A percentile compares a stretch with the other conserved stretches of the same genome.
phyloP scores from a whole-genome alignment of 1,140 invertebrate genomes.

The Drosophila jambulina region DNA sequence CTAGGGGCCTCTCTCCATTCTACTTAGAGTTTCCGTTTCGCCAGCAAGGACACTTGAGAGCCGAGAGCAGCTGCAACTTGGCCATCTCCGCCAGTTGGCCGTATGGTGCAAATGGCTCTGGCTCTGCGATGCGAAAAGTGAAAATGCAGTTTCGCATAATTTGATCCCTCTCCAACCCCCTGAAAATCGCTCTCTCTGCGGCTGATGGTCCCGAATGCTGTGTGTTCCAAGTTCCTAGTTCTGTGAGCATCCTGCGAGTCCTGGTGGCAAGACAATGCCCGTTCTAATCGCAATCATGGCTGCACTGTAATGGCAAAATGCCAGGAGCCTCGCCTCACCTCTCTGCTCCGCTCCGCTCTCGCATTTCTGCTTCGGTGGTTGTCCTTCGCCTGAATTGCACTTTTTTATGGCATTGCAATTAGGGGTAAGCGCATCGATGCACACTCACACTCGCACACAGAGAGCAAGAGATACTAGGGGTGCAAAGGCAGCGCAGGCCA shows the following conservation, averaged over 20 bases:
- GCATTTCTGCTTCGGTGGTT: slow-evolving; percentile 47
- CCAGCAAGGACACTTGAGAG: slow-evolving; percentile 31
- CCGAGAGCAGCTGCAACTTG: slow-evolving; percentile 49
- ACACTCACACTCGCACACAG: slow-evolving; percentile 20
- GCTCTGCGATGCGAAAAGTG: slow-evolving; percentile 57
- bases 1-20: slow-evolving; percentile 1
- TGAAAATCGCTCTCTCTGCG: slow-evolving; percentile 26
- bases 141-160: slow-evolving; percentile 79
- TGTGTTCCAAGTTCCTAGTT: not conserved
- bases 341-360: slow-evolving; percentile 19
- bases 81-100: slow-evolving; percentile 51
- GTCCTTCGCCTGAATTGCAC: slow-evolving; percentile 83
- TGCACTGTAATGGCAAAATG: slow-evolving; percentile 67
- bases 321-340: slow-evolving; percentile 39
- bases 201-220: slow-evolving; percentile 38
- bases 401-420: slow-evolving; percentile 84
- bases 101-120: slow-evolving; percentile 61
- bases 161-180: slow-evolving; percentile 50
- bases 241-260: slow-evolving; percentile 7
- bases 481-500: slow-evolving; percentile 28
- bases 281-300: slow-evolving; percentile 69
- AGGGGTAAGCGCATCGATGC: slow-evolving; percentile 71
- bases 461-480: slow-evolving; percentile 39
- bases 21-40: not conserved
- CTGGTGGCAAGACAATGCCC: slow-evolving; percentile 59